A percentile compares a stretch with the other conserved stretches of the same genome.
Conservation (phyloP, 2,113 vertebrate genomes). For the Myanophis thanlyinensis region DNA sequence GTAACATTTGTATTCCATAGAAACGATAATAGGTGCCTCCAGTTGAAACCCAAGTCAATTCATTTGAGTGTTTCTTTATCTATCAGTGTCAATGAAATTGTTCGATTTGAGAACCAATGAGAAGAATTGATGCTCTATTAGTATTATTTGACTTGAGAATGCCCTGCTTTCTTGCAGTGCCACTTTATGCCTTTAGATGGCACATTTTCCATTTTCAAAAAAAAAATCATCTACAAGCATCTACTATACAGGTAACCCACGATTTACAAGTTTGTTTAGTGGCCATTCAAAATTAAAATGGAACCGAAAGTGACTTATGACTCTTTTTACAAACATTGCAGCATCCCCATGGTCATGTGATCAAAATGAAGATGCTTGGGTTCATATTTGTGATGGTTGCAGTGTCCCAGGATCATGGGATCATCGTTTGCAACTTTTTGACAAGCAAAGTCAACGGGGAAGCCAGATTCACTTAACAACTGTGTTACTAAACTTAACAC, state of each 20-base stretch:
- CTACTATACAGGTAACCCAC: not conserved
- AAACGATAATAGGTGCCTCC: not conserved
- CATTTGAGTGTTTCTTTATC: not conserved
- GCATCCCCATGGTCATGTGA: not conserved
- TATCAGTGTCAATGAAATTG: not conserved
- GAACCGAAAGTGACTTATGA: not conserved
- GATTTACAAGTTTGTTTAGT: not conserved
- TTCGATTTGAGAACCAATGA: not conserved
- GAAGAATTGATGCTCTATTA: not conserved
- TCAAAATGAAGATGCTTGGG: not conserved
- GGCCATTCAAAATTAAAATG: not conserved
- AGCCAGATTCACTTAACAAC: not conserved
- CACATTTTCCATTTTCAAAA: constrained; percentile 36
- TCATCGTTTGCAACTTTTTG: not conserved
- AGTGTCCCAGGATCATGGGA: not conserved
- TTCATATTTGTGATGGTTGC: not conserved
- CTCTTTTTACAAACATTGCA: not conserved
- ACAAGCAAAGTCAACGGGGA: not conserved
- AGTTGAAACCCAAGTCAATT: not conserved
- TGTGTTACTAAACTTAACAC: not conserved
- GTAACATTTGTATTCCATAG: not conserved
- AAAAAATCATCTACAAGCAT: not conserved
- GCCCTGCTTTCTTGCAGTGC: not conserved
- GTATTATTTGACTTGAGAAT: not conserved
- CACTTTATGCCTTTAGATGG: constrained; percentile 53